phyloP scores from a whole-genome alignment of 2,888 invertebrate genomes.

The Plutella xylostella region DNA sequence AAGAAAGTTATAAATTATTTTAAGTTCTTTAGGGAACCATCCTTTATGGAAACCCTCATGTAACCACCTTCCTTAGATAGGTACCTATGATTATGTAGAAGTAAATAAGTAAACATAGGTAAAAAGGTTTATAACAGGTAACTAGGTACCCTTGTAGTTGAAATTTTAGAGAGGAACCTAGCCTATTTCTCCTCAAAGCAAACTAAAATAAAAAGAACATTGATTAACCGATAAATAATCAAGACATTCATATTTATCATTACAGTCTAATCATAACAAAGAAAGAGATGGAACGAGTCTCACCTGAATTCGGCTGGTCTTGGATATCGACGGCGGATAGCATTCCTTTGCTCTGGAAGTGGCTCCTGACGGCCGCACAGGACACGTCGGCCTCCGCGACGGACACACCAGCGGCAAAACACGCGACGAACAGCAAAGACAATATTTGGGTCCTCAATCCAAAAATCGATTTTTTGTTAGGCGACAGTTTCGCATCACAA shows the following conservation, averaged over 20 bases:
- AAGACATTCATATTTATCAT: neutral
- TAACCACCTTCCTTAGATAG: too few species aligned
- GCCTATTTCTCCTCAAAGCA: too few species aligned
- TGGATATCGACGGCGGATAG: constrained; percentile 56
- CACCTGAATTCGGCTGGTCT: constrained; percentile 65
- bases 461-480: constrained; percentile 67
- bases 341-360: constrained; percentile 64
- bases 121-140: too few species aligned
- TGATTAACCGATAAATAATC: too few species aligned
- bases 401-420: constrained; percentile 40
- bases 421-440: constrained; percentile 52
- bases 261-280: neutral
- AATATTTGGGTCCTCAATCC: constrained; percentile 57
- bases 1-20: too few species aligned
- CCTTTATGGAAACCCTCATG: too few species aligned
- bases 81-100: too few species aligned
- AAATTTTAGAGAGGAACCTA: too few species aligned
- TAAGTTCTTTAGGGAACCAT: too few species aligned
- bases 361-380: constrained; percentile 63
- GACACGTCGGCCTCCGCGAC: constrained; percentile 49
- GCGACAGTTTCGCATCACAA: constrained; percentile 55
- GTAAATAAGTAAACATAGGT: too few species aligned
- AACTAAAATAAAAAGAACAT: too few species aligned
- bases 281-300: constrained; percentile 23
- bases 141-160: too few species aligned